Evolutionary conservation across 2,888 invertebrate species (phyloP).

Genomic region (Synanthedon formicaeformis): DNA sequence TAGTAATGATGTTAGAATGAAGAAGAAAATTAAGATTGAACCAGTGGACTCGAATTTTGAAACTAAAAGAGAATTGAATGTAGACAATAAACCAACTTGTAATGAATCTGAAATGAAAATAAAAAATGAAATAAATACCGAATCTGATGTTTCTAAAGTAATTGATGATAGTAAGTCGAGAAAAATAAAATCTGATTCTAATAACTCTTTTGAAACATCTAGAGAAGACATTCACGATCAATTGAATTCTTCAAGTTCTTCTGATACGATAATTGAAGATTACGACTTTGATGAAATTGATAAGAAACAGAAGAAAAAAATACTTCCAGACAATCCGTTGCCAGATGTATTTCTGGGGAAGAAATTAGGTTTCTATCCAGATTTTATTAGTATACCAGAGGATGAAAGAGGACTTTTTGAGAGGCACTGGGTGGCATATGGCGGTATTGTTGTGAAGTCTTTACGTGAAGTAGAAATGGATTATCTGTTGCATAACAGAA

Average conservation of each 20-base stretch:
- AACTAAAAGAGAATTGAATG: too few relatives aligned
- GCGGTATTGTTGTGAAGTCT: constrained; percentile 58
- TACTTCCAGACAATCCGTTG: constrained; percentile 38
- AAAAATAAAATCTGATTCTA: too few relatives aligned
- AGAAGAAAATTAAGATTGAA: too few relatives aligned
- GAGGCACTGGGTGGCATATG: constrained; percentile 76
- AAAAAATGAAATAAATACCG: too few relatives aligned
- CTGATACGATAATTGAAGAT: constrained; percentile 3
- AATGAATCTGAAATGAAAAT: too few relatives aligned
- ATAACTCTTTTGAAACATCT: neutral
- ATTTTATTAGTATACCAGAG: constrained; percentile 51
- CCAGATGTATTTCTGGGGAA: constrained; percentile 44
- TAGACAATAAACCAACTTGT: too few relatives aligned
- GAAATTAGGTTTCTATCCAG: constrained; percentile 55
- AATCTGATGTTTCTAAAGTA: too few relatives aligned
- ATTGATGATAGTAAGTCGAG: too few relatives aligned
- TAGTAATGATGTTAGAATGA: too few relatives aligned
- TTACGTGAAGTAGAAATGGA: constrained; percentile 40
- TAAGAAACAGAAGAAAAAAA: constrained; percentile 6
- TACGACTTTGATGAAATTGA: constrained; percentile 1
- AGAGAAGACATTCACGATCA: constrained; percentile 2
- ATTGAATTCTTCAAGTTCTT: constrained; percentile 10
- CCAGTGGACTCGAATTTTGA: too few relatives aligned
- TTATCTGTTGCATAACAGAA: constrained; percentile 41
- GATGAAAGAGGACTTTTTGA: constrained; percentile 43